Evolutionary conservation across 2,888 invertebrate species (phyloP).

Genomic region (Cryptophagus acutangulus): DNA sequence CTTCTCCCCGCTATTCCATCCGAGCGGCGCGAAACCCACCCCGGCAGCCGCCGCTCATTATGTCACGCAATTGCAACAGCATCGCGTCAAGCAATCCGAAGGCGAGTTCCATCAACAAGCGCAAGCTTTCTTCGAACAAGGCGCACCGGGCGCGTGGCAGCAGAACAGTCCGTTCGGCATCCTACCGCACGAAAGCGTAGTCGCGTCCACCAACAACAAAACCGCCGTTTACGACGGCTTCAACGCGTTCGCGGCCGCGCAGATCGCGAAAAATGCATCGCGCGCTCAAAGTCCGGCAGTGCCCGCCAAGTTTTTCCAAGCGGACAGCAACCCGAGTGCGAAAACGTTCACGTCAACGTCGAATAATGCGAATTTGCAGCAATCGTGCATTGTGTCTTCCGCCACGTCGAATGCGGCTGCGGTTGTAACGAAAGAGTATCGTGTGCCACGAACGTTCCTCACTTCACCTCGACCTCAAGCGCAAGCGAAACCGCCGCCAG

Average conservation of each 20-base stretch:
- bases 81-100: constrained; percentile 36
- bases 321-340: constrained; percentile 24
- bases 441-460: constrained; percentile 50
- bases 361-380: constrained; percentile 38
- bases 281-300: constrained; percentile 51
- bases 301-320: constrained; percentile 30
- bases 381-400: constrained; percentile 67
- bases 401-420: constrained; percentile 50
- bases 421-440: constrained; percentile 56
- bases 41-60: constrained; percentile 53
- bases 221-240: constrained; percentile 60
- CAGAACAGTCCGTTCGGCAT: constrained; percentile 75
- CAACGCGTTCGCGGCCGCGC: constrained; percentile 62
- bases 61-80: constrained; percentile 48
- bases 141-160: constrained; percentile 65
- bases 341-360: constrained; percentile 50
- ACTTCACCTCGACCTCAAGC: constrained; percentile 35
- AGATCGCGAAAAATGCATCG: constrained; percentile 49
- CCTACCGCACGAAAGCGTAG: constrained; percentile 72
- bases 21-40: constrained; percentile 60
- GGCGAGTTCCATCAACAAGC: constrained; percentile 54
- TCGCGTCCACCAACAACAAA: constrained; percentile 53
- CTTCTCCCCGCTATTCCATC: constrained; percentile 78
- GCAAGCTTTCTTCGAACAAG: constrained; percentile 64
- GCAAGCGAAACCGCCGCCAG: constrained; percentile 38